These are phyloP conservation scores for Paraplagusia blochii DNA, from an alignment of 2,113 vertebrate species.

Conservation along the genomic window DNA sequence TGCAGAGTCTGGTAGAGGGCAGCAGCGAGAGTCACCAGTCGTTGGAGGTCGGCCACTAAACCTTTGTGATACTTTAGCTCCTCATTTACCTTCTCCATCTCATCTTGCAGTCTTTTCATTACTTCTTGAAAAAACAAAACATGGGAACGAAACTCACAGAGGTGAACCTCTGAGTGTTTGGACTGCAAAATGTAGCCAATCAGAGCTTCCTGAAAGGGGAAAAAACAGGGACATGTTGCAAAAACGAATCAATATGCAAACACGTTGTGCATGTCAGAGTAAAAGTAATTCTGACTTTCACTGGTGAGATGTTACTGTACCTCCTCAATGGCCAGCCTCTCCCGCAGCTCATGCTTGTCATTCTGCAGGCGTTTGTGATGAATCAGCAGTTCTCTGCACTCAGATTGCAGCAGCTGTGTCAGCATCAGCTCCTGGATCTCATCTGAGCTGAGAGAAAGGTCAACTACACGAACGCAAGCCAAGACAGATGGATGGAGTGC, in stretches of 20 bases:
- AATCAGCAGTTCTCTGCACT: constrained; percentile 61
- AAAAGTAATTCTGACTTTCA: too few relatives aligned
- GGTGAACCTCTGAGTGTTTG: constrained; percentile 38
- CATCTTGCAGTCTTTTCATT: constrained; percentile 41
- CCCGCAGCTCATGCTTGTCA: constrained; percentile 58
- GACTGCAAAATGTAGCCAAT: constrained; percentile 64
- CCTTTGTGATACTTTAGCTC: constrained; percentile 46
- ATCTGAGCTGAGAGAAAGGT: constrained; percentile 73
- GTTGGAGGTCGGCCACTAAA: constrained; percentile 45
- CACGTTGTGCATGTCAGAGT: background rate
- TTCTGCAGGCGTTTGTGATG: constrained; percentile 55
- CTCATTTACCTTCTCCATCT: constrained; percentile 55
- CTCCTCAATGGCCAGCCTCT: constrained; percentile 63
- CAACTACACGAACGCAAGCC: constrained; percentile 72
- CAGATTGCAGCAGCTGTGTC: constrained; percentile 69
- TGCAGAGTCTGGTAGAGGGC: constrained; percentile 71
- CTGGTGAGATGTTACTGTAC: constrained; percentile 50
- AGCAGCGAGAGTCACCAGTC: constrained; percentile 54
- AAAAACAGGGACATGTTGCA: too few relatives aligned
- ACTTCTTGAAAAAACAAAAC: constrained; percentile 58
- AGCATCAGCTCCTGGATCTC: constrained; percentile 78
- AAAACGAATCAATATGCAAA: too few relatives aligned
- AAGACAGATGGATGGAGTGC: constrained; percentile 74
- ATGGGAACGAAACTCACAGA: constrained; percentile 52
- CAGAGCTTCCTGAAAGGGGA: constrained; percentile 57